Conservation (phyloP, 2,797 vertebrate species). For the Hydrophis major region DNA sequence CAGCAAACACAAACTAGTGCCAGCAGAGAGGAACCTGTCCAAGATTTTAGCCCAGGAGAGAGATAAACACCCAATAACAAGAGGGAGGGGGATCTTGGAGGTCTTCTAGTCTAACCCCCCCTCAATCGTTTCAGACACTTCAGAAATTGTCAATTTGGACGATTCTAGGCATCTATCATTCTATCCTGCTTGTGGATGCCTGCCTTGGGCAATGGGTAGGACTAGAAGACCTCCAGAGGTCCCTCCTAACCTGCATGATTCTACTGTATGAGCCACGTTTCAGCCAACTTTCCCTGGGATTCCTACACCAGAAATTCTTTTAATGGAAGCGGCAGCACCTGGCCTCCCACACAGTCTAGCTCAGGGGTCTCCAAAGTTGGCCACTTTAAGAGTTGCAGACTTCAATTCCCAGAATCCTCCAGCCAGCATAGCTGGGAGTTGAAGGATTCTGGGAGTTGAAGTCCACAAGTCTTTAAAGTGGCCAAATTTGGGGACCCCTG, state of each 20-base stretch:
- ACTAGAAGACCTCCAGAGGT: too few relatives aligned
- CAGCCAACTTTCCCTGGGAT: too few relatives aligned
- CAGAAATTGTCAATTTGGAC: background rate
- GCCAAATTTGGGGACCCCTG: too few relatives aligned
- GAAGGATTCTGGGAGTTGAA: too few relatives aligned
- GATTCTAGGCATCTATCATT: background rate
- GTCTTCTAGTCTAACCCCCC: background rate
- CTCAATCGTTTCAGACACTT: background rate
- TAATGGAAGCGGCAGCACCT: background rate
- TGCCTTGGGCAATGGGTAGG: too few relatives aligned
- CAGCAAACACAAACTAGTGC: background rate
- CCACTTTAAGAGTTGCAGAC: too few relatives aligned
- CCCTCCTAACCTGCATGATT: too few relatives aligned
- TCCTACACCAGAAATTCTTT: background rate
- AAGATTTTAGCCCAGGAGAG: background rate
- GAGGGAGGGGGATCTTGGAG: background rate
- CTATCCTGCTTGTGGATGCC: too few relatives aligned
- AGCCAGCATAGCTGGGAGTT: too few relatives aligned
- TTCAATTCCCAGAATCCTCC: too few relatives aligned
- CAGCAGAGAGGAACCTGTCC: background rate
- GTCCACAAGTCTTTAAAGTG: too few relatives aligned
- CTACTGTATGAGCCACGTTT: too few relatives aligned
- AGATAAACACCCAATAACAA: background rate
- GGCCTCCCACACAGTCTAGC: background rate
- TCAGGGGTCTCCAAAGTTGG: background rate